Base-by-base conservation (phyloP, 2,888 invertebrate genomes). In the Synanthedon tipuliformis region DNA sequence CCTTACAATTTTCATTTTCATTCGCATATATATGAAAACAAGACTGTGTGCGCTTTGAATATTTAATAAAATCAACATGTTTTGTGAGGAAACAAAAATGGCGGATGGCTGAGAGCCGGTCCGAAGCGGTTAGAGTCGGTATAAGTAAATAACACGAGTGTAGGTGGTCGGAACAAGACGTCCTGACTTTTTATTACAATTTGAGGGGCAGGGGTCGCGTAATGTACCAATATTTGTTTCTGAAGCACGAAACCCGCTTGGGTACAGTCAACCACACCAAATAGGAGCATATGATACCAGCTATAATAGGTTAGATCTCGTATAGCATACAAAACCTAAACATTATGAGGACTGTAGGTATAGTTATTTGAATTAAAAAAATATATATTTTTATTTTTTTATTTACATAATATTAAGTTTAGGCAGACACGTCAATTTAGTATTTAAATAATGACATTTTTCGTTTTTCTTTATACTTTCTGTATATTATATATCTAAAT, bases 141-240 rank as follows among this genome's bases (percentile, higher is more conserved):
- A 51, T 34, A 50, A 49, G 54, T 59, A 34, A 50, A 71, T 68
- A 71, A 65, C 64, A 58, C 58, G 58, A 64, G 63, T 59, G 62
- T 61, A 69, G 69, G 68, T 70, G 65, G 66, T 62, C 63, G 65
- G 65, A 68, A 61, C 69, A 69, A 68, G 69, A 64, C 65, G 67
- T 65, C 63, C 62, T 64, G 67, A 62, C 65, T 74, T 73, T 75
- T 75, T 76, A 75, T 77, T 74, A 67, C 71, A 64, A 62, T 69
- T 69, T 69, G 69, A 71, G 67, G 66, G 66, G 59, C 62, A 66
- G 66, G 68, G 66, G 65, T 64, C 63, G 63, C 59, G 61, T 66
- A 67, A 73, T 73, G 68, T 67, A 63, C 63, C 71, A 70, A 78
- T 78, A 77, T 78, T 76, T 72, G 70, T 69, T 66, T 63, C 66